Percentiles rank a stretch among this genome's conserved stretches.
Evolutionary conservation across 2,113 vertebrate genomes (phyloP).

Genomic region (Haemorhous mexicanus): DNA sequence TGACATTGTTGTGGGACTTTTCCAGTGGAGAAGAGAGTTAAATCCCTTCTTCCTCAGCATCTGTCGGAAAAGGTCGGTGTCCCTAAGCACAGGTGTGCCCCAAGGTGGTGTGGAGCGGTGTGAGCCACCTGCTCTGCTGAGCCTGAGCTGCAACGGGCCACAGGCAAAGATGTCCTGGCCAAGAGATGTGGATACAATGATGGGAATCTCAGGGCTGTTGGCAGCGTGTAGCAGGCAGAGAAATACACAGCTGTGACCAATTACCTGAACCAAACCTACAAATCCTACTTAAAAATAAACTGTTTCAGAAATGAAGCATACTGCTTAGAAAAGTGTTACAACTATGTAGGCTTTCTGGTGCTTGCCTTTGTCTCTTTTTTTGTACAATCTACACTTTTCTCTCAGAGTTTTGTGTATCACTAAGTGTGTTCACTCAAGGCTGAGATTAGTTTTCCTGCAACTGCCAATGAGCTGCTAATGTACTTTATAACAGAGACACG

Average conservation of each 20-base stretch:
- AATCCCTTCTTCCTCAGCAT: not conserved
- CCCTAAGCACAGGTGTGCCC: not conserved
- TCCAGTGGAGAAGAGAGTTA: not conserved
- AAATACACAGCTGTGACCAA: not conserved
- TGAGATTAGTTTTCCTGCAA: not conserved
- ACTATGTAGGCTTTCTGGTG: not conserved
- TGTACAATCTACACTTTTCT: not conserved
- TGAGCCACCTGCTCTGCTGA: not conserved
- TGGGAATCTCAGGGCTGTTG: not conserved
- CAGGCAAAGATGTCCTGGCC: not conserved
- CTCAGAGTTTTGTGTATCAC: not conserved
- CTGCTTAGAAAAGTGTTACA: not conserved
- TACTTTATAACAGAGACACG: not conserved
- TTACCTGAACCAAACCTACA: not conserved
- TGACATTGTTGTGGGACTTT: not conserved
- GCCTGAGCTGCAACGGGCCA: not conserved
- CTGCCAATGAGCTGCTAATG: not conserved
- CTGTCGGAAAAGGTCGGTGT: not conserved
- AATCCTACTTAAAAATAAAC: not conserved
- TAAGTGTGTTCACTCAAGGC: not conserved
- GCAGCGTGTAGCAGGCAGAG: not conserved
- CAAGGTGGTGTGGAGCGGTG: rapidly evolving
- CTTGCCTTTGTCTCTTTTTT: not conserved
- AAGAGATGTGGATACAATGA: not conserved
- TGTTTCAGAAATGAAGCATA: not conserved